A percentile compares a stretch with the other conserved stretches of the same genome.
Conservation (phyloP, 2,113 vertebrate genomes). For the human (Homo sapiens) region DNA sequence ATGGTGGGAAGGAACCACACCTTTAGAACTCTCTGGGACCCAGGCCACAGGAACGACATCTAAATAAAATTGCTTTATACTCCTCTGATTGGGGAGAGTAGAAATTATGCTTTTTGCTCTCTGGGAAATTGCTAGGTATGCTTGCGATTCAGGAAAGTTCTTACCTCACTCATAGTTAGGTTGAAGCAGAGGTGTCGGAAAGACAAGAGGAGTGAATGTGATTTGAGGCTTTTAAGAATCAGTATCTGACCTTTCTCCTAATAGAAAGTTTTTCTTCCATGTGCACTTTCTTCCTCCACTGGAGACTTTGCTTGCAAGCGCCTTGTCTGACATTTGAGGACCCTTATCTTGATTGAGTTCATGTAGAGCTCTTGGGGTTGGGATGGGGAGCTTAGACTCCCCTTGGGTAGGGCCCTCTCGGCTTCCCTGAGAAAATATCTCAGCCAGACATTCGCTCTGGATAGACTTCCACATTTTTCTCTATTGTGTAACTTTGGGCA, state of each 20-base stretch:
- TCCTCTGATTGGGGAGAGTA: neutral
- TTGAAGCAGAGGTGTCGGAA: no score
- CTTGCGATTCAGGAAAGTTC: no score
- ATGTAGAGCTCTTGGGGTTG: accelerated
- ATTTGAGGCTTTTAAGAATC: neutral
- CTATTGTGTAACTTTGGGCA: neutral
- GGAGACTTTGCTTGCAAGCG: neutral
- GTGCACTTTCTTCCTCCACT: neutral
- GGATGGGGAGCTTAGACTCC: neutral
- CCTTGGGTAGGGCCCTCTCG: accelerated
- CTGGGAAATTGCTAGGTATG: accelerated
- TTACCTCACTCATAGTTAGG: accelerated
- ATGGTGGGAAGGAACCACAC: neutral
- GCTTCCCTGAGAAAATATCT: neutral
- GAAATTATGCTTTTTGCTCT: neutral
- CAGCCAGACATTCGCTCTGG: no score
- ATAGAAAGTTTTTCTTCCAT: accelerated
- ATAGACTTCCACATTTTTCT: neutral
- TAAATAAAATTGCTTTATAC: neutral
- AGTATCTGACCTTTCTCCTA: neutral
- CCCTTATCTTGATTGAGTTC: accelerated
- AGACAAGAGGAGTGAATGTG: neutral
- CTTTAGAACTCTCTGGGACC: neutral
- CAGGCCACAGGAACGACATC: neutral
- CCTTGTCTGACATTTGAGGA: accelerated